Conservation (phyloP, 2,797 vertebrate species). For the Chromobotia macracanthus region DNA sequence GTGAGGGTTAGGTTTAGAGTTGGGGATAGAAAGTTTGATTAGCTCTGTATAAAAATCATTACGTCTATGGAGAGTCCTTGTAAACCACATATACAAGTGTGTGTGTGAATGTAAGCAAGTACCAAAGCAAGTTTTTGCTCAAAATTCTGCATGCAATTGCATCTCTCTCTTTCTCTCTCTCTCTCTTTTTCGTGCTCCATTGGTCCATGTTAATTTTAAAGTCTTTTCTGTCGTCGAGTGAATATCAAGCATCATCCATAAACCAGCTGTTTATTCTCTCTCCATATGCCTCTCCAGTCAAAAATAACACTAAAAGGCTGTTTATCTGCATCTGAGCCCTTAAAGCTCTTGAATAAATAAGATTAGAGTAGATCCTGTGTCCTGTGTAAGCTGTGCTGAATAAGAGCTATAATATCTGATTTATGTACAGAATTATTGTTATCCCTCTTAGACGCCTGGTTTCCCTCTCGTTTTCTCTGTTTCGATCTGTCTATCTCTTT, state of each 20-base stretch:
- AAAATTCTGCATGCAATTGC: constrained; percentile 47
- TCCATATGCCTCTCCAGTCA: constrained; percentile 60
- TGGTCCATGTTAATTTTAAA: constrained; percentile 71
- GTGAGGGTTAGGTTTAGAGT: no score
- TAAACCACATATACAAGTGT: no score
- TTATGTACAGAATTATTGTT: constrained; percentile 82
- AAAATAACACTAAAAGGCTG: constrained; percentile 68
- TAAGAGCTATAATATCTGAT: constrained; percentile 83
- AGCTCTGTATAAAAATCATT: no score
- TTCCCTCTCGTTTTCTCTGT: constrained; percentile 57
- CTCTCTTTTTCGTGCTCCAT: constrained; percentile 51
- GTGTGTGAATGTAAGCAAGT: no score
- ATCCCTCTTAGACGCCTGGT: constrained; percentile 78
- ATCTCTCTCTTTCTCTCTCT: constrained; percentile 40
- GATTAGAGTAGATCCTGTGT: constrained; percentile 75
- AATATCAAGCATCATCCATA: constrained; percentile 73
- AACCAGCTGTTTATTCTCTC: constrained; percentile 45
- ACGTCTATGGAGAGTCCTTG: no score
- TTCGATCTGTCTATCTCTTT: constrained; percentile 59
- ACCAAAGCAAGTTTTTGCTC: no score
- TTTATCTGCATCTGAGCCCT: constrained; percentile 73
- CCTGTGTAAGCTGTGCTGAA: constrained; percentile 76
- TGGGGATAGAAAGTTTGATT: no score
- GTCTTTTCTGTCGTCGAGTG: constrained; percentile 70
- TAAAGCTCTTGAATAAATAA: constrained; percentile 85